A percentile compares a stretch with the other conserved stretches of the same genome.
These are phyloP conservation scores for Lethrus apterus DNA, from an alignment of 1,140 invertebrate genomes.

Conservation along the genomic window DNA sequence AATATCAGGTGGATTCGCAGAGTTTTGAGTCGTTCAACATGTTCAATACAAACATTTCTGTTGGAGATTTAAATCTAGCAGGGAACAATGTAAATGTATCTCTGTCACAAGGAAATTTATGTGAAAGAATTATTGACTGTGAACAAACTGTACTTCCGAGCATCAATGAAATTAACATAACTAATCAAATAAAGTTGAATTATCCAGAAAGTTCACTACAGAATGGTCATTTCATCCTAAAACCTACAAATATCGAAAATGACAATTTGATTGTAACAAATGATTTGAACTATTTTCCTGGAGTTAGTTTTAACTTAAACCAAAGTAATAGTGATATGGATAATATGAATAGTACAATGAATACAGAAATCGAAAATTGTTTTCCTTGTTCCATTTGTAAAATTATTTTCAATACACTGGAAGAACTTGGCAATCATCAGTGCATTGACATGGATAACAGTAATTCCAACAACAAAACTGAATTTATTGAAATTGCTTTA, in stretches of 20 bases:
- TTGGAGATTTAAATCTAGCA: background rate
- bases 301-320: constrained; percentile 4
- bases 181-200: background rate
- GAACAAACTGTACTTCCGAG: background rate
- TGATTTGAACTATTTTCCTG: background rate
- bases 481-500: constrained; percentile 5
- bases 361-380: constrained; percentile 7
- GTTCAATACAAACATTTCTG: background rate
- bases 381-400: constrained; percentile 10
- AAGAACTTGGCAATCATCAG: constrained; percentile 1
- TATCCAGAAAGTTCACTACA: background rate
- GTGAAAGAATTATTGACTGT: background rate
- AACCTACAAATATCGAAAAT: background rate
- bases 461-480: no score
- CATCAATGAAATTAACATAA: background rate
- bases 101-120: background rate
- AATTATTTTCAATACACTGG: constrained; percentile 1
- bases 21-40: constrained; percentile 11
- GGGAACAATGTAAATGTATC: background rate
- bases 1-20: constrained; percentile 13
- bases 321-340: background rate
- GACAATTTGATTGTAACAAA: constrained; percentile 6
- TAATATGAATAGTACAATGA: constrained; percentile 6
- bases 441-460: constrained; percentile 5
- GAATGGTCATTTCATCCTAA: background rate